Percentiles rank a stretch among this genome's conserved stretches.
Evolutionary conservation across 2,113 vertebrate genomes (phyloP).

Genomic region (Eudyptes chrysolophus): DNA sequence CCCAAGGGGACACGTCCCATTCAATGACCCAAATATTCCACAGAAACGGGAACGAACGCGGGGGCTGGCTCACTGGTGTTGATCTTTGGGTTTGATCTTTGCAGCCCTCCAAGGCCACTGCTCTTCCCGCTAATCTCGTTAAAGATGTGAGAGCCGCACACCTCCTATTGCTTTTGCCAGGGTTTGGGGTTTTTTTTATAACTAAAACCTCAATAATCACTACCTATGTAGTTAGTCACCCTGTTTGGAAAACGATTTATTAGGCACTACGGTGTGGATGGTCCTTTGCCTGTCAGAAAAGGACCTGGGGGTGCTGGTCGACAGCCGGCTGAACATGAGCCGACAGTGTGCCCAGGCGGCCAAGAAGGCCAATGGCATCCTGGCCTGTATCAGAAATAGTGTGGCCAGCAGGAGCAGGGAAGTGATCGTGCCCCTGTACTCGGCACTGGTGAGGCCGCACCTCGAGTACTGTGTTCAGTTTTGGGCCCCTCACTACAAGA

Average conservation of each 20-base stretch:
- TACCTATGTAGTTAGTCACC: not conserved
- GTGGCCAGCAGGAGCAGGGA: too few species aligned
- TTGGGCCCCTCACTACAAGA: too few species aligned
- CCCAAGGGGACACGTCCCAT: not conserved
- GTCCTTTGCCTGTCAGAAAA: too few species aligned
- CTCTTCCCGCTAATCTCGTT: constrained; percentile 48
- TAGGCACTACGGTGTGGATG: not conserved
- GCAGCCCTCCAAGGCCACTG: not conserved
- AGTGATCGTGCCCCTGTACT: too few species aligned
- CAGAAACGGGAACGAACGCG: not conserved
- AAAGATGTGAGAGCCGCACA: not conserved
- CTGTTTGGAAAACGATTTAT: not conserved
- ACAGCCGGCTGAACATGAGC: too few species aligned
- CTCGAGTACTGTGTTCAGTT: too few species aligned
- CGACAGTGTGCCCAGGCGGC: too few species aligned
- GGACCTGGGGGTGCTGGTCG: too few species aligned
- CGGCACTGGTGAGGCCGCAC: too few species aligned
- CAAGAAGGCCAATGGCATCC: too few species aligned
- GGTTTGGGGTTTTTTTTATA: not conserved
- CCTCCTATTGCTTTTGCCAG: not conserved
- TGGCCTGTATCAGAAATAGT: too few species aligned
- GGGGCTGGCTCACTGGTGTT: not conserved
- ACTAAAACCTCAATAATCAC: constrained; percentile 44
- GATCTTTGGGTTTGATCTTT: not conserved
- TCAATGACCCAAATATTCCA: not conserved